Percentiles rank a stretch among this genome's conserved stretches.
Evolutionary conservation across 2,797 vertebrate species (phyloP).

Genomic region (Fistularia commersonii): DNA sequence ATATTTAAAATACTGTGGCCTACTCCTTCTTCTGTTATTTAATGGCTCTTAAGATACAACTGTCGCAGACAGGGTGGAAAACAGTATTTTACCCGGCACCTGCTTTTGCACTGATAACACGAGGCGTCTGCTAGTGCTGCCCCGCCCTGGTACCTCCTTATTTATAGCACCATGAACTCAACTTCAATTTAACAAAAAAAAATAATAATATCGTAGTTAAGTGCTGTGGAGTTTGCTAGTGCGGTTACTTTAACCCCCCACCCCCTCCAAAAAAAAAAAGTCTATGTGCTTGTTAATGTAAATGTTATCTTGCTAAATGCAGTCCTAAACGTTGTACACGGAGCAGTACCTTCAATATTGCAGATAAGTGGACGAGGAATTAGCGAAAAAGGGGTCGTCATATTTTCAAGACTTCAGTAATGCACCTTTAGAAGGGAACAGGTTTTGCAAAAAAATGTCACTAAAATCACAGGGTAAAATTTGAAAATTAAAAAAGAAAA

Average conservation of each 20-base stretch:
- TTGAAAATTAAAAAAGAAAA: constrained; percentile 40
- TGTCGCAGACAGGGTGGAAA: constrained; percentile 34
- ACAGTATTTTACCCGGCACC: constrained; percentile 48
- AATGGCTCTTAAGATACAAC: constrained; percentile 45
- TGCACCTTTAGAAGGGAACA: constrained; percentile 48
- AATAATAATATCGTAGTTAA: constrained; percentile 14
- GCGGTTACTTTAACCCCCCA: constrained; percentile 31
- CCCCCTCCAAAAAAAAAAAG: constrained; percentile 18
- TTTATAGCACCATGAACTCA: constrained; percentile 66
- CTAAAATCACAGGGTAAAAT: constrained; percentile 60
- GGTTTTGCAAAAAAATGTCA: constrained; percentile 62
- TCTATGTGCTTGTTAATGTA: constrained; percentile 33
- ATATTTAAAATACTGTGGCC: constrained; percentile 61
- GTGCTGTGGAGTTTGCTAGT: constrained; percentile 22
- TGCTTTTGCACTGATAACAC: constrained; percentile 62
- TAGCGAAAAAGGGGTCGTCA: constrained; percentile 21
- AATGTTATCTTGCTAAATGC: constrained; percentile 18
- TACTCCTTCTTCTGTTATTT: no score
- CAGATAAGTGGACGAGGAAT: constrained; percentile 32
- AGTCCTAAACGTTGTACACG: constrained; percentile 25
- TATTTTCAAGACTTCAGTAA: constrained; percentile 44
- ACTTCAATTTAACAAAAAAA: constrained; percentile 37
- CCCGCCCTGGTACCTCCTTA: constrained; percentile 43
- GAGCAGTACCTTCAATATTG: constrained; percentile 47
- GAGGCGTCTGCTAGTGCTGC: constrained; percentile 26